Evolutionary conservation across 1,140 invertebrate genomes (phyloP), one percentile per base, ranked within the genome.

Genomic region (Chironomus tepperi): DNA sequence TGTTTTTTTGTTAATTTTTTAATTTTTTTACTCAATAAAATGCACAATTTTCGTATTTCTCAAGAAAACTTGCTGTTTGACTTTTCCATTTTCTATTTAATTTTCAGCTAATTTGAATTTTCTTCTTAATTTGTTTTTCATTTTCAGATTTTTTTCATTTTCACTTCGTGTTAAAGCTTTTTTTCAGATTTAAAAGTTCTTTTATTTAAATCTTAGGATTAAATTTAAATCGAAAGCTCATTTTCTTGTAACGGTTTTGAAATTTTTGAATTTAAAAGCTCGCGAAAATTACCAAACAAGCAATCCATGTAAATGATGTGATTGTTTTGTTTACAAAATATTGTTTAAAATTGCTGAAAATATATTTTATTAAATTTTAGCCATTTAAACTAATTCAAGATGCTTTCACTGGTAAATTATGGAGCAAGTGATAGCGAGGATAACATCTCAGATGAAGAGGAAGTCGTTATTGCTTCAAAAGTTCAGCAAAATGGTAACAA

Each of bases 21-120:
- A 57, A 15, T 15, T 57, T 57, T 57, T 47, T 47, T 57, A 57
- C 47, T 57, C 47, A 57, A 57, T 57, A 57, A 57, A 57, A 57
- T 57, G 12, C 47, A 57, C 47, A 57, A 57, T 15, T n/a, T 57
- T 47, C 15, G 5, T 15, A 15, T 1, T 57, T n/a, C n/a, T 57
- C 47, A n/a, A 12, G 24, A 57, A 57, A 57, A 57, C 3, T 47
- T 57, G 47, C 15, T 15, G 9, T 57, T 57, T 57, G n/a, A n/a
- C 5, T 15, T 15, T 57, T 10, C 15, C 2, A 47, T 57, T 57
- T 15, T 57, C 47, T 57, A 57, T 57, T 57, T 15, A 3, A 12
- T 3, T 57, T 57, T 57, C 47, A 57, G 47, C 12, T 34, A 2
- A 34, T 34, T 57, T 47, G 43, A 47, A 47, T n/a, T 12, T 57